Base-by-base conservation (phyloP, 1,140 invertebrate species). In the Marisa cornuarietis region DNA sequence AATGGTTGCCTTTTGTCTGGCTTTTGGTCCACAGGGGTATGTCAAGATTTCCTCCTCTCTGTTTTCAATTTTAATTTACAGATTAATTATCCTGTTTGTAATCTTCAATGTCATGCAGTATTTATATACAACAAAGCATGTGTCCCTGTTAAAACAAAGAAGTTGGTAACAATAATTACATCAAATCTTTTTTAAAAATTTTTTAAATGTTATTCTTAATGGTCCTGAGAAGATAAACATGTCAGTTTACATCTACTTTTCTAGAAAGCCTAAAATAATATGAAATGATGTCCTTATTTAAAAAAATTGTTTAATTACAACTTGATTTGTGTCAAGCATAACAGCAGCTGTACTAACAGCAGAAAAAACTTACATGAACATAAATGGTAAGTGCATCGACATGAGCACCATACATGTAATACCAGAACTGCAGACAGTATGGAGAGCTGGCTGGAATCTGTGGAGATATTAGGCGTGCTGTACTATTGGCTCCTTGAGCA, bases 331-430 rank as follows among this genome's bases (percentile, higher is more conserved):
- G 31, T 42, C 31, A 42, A 42, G 6, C 1, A 42, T 6, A 42
- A 42, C 31, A 42, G 31, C 31, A 42, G 31, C 31, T 42, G 31
- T 42, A 6, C 31, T 42, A 42, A 42, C 31, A 42, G 31, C 31
- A 42, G 31, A 42, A 42, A 42, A 58, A 22, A 63, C 26, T 52
- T 78, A 72, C 71, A 42, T 65, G 65, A 26, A 77, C 63, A 76
- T 81, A 71, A 42, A 90, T 84, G 81, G 87, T 89, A 3, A 90
- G 83, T 5, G 74, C 77, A 20, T 82, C 84, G 10, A 88, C 83
- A 51, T 86, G 79, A 22, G 79, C 74, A 6, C 95, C 95, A 85
- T 93, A 95, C 95, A 96, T 96, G 85, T 95, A 94, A 85, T 92
- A 94, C 92, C 93, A 96, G 87, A 96, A 95, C 11, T 81, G 66